These are phyloP conservation scores for Aurelia coerulea DNA, from an alignment of 30 jellyfish, hydroid and myxozoan genomes.

Conservation along the genomic window DNA sequence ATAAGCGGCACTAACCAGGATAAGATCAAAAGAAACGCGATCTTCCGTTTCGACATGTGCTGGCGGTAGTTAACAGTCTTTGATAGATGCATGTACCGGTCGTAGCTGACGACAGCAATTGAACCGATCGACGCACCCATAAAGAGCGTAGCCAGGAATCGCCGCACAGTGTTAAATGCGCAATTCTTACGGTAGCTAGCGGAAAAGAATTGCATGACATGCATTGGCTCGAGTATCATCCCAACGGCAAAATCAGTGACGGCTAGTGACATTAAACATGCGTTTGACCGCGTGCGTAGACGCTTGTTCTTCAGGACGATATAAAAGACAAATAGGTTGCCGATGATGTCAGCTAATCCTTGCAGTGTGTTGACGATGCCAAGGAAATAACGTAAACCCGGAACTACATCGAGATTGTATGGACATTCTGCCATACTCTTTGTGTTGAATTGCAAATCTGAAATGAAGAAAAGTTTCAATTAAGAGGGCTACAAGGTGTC, in stretches of 20 bases:
- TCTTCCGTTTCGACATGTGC: conserved; percentile 58
- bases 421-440: conserved; percentile 15
- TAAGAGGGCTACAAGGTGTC: too few species aligned
- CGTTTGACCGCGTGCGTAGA: conserved; percentile 66
- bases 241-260: conserved; percentile 80
- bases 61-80: conserved; percentile 59
- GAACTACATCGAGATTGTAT: conserved; percentile 16
- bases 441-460: too few species aligned
- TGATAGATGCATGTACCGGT: conserved; percentile 75
- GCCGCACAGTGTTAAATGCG: conserved; percentile 47
- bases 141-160: conserved; percentile 57
- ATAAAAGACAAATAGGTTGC: conserved; percentile 47
- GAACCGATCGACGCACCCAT: conserved; percentile 83
- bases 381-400: conserved; percentile 6
- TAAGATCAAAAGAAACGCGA: conserved; percentile 30
- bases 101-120: conserved; percentile 72
- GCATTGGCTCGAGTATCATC: conserved; percentile 47
- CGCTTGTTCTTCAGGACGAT: conserved; percentile 21
- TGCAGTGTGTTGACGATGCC: conserved; percentile 45
- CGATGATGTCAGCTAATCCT: conserved; percentile 25
- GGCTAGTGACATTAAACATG: conserved; percentile 64
- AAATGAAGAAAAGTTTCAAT: too few species aligned
- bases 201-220: conserved; percentile 55
- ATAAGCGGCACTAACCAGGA: conserved; percentile 77
- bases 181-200: conserved; percentile 44